Percentiles rank a stretch among this genome's conserved stretches.
Conservation (phyloP, 1,140 invertebrate species). For the Latrodectus geometricus region DNA sequence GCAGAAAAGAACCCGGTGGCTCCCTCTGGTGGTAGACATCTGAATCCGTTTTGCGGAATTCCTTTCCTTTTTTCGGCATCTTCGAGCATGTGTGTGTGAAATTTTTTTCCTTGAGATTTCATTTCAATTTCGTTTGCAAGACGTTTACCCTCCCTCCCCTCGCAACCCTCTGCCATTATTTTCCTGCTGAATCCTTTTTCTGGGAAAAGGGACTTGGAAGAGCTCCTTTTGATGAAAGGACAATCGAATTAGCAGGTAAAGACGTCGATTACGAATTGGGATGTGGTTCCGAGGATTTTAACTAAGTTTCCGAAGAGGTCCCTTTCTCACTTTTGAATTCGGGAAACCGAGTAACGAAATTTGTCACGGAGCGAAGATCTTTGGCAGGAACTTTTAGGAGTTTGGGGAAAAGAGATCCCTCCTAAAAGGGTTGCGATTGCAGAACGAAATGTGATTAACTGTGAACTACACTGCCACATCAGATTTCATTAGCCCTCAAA, state of each 20-base stretch:
- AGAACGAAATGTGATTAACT: not conserved
- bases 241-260: constrained; percentile 33
- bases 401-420: not conserved
- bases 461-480: not conserved
- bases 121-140: not conserved
- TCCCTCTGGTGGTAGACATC: not conserved
- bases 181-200: not conserved
- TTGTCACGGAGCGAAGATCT: constrained; percentile 9
- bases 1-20: not conserved
- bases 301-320: not conserved
- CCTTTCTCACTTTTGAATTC: not conserved
- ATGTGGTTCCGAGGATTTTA: not conserved
- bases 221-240: constrained; percentile 16
- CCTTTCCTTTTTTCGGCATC: no score
- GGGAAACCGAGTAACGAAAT: not conserved
- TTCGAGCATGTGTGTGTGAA: no score
- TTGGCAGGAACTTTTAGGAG: not conserved
- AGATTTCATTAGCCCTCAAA: no score
- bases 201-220: not conserved
- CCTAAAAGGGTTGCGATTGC: not conserved
- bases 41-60: not conserved
- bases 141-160: not conserved
- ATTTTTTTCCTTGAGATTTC: not conserved
- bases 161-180: no score
- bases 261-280: constrained; percentile 25